phyloP scores from a whole-genome alignment of 2,888 invertebrate genomes.

The Lapara coniferarum region DNA sequence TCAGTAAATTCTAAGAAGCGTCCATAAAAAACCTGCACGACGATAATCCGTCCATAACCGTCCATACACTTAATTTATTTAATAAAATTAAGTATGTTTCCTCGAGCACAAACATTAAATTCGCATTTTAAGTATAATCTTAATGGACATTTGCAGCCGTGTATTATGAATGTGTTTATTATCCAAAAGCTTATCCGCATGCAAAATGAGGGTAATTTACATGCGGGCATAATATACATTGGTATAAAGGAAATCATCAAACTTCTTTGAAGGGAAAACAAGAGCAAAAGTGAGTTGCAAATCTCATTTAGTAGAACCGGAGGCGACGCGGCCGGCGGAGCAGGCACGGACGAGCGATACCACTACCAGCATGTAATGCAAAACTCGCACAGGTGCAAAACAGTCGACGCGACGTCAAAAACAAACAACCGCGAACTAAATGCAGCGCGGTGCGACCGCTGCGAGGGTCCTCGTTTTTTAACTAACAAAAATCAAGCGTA shows the following conservation, averaged over 20 bases:
- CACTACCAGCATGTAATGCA: constrained; percentile 60
- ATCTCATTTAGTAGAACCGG: constrained; percentile 60
- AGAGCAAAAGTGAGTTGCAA: constrained; percentile 52
- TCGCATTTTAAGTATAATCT: constrained; percentile 6
- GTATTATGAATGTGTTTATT: constrained; percentile 22
- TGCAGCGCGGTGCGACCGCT: constrained; percentile 51
- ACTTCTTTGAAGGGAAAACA: constrained; percentile 46
- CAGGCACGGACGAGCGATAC: background rate
- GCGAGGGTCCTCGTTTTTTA: constrained; percentile 71
- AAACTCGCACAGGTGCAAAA: constrained; percentile 77
- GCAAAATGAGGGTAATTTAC: constrained; percentile 41
- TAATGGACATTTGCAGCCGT: constrained; percentile 21
- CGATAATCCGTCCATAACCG: background rate
- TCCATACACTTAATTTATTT: background rate
- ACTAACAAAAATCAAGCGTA: constrained; percentile 78
- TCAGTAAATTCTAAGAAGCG: background rate
- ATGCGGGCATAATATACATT: constrained; percentile 41
- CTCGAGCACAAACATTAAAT: constrained; percentile 12
- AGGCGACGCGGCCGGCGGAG: constrained; percentile 38
- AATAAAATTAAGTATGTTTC: background rate
- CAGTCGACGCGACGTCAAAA: constrained; percentile 59
- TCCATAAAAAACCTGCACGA: constrained; percentile 1
- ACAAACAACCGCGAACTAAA: constrained; percentile 67
- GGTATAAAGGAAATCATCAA: constrained; percentile 48
- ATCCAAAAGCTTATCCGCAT: constrained; percentile 18